phyloP scores from a whole-genome alignment of 30 jellyfish, hydroid and myxozoan genomes.

The Haliclystus octoradiatus region DNA sequence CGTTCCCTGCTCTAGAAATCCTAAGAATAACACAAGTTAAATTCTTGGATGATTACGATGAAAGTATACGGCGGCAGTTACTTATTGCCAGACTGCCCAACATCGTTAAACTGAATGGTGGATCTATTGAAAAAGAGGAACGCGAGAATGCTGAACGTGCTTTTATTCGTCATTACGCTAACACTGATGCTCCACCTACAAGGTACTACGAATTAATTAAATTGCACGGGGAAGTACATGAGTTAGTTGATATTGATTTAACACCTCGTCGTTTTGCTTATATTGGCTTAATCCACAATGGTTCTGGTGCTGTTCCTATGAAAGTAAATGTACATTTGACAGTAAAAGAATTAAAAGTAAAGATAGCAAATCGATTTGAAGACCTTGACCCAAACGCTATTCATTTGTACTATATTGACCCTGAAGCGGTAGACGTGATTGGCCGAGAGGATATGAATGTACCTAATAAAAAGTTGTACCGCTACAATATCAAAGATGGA shows the following conservation, averaged over 20 bases:
- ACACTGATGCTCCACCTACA: constrained; percentile 47
- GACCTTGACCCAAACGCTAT: constrained; percentile 13
- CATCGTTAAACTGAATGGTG: constrained; percentile 55
- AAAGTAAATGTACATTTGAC: background rate
- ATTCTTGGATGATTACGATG: constrained; percentile 29
- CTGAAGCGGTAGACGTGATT: background rate
- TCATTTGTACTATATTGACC: constrained; percentile 10
- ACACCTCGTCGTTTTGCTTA: background rate
- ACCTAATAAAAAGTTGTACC: constrained; percentile 5
- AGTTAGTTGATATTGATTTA: constrained; percentile 76
- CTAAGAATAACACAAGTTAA: constrained; percentile 63
- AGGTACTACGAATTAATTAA: constrained; percentile 65
- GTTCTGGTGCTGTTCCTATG: background rate
- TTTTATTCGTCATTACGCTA: constrained; percentile 63
- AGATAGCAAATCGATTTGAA: background rate
- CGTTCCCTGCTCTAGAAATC: constrained; percentile 51
- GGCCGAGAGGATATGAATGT: constrained; percentile 5
- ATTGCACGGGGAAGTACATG: constrained; percentile 51
- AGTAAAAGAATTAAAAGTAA: background rate
- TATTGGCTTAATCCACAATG: background rate
- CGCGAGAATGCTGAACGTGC: constrained; percentile 85
- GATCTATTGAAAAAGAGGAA: constrained; percentile 37
- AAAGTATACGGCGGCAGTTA: constrained; percentile 35
- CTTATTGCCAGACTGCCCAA: constrained; percentile 63
- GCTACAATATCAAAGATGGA: constrained; percentile 31